Percentiles rank a stretch among this genome's conserved stretches.
phyloP scores from a whole-genome alignment of 2,113 vertebrate genomes.

The Mixornis gularis region DNA sequence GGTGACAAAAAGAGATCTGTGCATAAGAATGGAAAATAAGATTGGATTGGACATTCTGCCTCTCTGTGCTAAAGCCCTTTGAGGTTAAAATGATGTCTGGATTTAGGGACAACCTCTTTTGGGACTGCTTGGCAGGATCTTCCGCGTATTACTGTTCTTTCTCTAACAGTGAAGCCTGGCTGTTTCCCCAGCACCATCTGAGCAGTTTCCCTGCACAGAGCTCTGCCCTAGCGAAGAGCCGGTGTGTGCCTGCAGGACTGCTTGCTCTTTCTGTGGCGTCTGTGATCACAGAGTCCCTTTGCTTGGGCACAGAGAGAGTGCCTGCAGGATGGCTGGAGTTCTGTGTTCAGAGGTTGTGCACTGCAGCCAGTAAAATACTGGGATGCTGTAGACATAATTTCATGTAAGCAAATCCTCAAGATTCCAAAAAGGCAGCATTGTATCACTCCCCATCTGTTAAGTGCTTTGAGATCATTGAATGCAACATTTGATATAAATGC shows the following conservation, averaged over 20 bases:
- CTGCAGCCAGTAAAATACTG: not conserved
- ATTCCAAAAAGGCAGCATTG: not conserved
- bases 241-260: not conserved
- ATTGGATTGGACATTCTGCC: not conserved
- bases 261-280: not conserved
- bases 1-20: not conserved
- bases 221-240: not conserved
- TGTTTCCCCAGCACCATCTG: not conserved
- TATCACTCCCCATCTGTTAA: not conserved
- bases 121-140: not conserved
- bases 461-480: not conserved
- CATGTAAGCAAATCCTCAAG: not conserved
- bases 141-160: not conserved
- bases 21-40: not conserved
- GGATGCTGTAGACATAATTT: not conserved
- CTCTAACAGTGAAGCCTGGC: not conserved
- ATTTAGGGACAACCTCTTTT: not conserved
- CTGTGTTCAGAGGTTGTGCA: not conserved
- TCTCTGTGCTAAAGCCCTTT: not conserved
- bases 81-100: not conserved
- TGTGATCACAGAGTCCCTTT: accelerated
- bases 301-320: not conserved
- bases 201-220: not conserved
- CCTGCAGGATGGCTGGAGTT: not conserved
- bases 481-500: not conserved